Evolutionary conservation across 2,888 invertebrate species (phyloP).

Genomic region (Lasioglossum zephyrum): DNA sequence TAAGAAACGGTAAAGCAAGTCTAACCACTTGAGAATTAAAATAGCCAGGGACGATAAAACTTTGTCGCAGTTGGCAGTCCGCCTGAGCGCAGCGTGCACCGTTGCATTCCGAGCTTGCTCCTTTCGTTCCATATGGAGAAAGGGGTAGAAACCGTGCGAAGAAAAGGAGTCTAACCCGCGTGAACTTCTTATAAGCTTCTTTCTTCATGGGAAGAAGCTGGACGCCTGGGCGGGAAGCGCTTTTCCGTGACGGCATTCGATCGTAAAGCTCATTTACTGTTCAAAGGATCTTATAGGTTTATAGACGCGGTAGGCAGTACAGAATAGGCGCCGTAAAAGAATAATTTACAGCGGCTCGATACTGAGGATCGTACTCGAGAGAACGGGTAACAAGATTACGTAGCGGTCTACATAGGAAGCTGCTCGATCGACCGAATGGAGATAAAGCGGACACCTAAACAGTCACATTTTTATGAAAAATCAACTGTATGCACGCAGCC

Average conservation of each 20-base stretch:
- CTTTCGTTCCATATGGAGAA: constrained; percentile 16
- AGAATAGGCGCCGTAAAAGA: constrained; percentile 31
- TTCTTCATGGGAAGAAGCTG: background rate
- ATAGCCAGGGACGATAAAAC: constrained; percentile 24
- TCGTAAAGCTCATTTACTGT: constrained; percentile 41
- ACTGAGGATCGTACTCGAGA: background rate
- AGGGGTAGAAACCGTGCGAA: background rate
- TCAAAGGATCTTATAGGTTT: constrained; percentile 38
- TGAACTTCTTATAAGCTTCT: constrained; percentile 5
- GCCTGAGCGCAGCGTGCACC: background rate
- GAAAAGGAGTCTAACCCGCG: background rate
- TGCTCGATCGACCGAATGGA: background rate
- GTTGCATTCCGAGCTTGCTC: constrained; percentile 1
- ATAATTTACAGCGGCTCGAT: constrained; percentile 47
- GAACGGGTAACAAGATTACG: constrained; percentile 1
- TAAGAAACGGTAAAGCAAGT: background rate
- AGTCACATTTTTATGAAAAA: constrained; percentile 1
- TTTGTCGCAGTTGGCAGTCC: constrained; percentile 5
- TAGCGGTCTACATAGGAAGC: background rate
- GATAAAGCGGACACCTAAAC: background rate
- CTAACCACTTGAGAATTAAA: constrained; percentile 24
- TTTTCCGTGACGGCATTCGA: constrained; percentile 4
- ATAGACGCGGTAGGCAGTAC: constrained; percentile 25
- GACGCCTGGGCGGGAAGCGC: background rate
- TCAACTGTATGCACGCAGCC: background rate